Base-by-base conservation (phyloP, 2,113 vertebrate species). In the Crotalus horridus region DNA sequence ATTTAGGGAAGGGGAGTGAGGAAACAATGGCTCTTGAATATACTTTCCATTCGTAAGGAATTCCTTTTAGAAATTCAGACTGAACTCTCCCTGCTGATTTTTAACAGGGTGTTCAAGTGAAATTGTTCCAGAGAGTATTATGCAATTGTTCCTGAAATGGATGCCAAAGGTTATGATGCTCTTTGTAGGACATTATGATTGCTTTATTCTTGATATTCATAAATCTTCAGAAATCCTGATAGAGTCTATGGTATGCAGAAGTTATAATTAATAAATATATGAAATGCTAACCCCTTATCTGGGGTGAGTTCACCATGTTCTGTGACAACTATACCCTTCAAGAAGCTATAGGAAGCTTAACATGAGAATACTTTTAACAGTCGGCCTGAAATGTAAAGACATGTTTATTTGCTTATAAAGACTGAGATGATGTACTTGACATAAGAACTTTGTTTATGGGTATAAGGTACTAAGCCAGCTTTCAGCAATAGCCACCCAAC, bases 361-460 rank as follows among this genome's bases (percentile, higher is more conserved):
- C 51, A 13, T 51, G 48, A 26, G 59, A 90, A 51, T n/a, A 8
- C 12, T 91, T 91, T 91, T 24, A 91, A 23, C 24, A 43, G 21
- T 43, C 0, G 2, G 15, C 24, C 8, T 15, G 48, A 56, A 26
- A 55, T 13, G 43, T 55, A 85, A 56, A 91, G 6, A 12, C 69
- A 43, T 91, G 43, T 29, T 5, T 51, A 43, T 17, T 54, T 53
- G 15, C 33, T 88, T 39, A 88, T 13, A 48, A 92, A 92, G 33
- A 24, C 51, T 46, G 23, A 89, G 33, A 26, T 0, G 0, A 0
- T 56, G 91, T 46, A 81, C 9, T 8, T 29, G 39, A 89, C 12
- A 1, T 81, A 55, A 15, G 26, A 87, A 64, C 33, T 88, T 88
- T 90, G 26, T 46, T 87, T 2, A 43, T n/a, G 51, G 56, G 87